Percentiles rank a stretch among this genome's conserved stretches.
These are phyloP conservation scores for Larimichthys polyactis DNA, from an alignment of 2,113 vertebrate species.

Conservation along the genomic window DNA sequence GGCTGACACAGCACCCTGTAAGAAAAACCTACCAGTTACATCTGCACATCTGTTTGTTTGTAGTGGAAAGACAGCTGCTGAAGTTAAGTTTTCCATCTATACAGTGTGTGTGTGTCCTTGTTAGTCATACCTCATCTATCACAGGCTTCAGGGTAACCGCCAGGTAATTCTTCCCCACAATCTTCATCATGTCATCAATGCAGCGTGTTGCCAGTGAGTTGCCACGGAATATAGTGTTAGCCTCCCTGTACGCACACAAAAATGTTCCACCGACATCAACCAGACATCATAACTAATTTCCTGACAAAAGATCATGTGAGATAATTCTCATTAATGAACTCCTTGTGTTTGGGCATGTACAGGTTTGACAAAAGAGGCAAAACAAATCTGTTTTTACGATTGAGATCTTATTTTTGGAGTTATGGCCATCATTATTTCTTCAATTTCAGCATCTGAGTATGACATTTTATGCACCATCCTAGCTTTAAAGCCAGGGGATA, in stretches of 20 bases:
- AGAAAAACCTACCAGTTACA: constrained; percentile 17
- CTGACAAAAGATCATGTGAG: neutral
- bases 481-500: neutral
- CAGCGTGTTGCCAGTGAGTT: constrained; percentile 96
- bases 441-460: neutral
- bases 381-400: neutral
- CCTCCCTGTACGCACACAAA: constrained; percentile 87
- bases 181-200: constrained; percentile 99
- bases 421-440: neutral
- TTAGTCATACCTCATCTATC: constrained; percentile 91
- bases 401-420: neutral
- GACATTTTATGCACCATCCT: neutral
- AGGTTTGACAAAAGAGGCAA: neutral
- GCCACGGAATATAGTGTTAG: constrained; percentile 97
- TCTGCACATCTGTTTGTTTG: constrained; percentile 23
- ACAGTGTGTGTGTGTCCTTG: neutral
- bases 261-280: neutral
- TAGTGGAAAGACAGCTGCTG: constrained; percentile 22
- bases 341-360: neutral
- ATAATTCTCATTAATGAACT: neutral
- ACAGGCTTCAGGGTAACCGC: constrained; percentile 95
- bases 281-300: neutral
- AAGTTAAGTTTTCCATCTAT: constrained; percentile 21
- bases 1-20: neutral
- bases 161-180: constrained; percentile 96